Evolutionary conservation across 1,140 invertebrate species (phyloP).

Genomic region (Oryctes rhinoceros): DNA sequence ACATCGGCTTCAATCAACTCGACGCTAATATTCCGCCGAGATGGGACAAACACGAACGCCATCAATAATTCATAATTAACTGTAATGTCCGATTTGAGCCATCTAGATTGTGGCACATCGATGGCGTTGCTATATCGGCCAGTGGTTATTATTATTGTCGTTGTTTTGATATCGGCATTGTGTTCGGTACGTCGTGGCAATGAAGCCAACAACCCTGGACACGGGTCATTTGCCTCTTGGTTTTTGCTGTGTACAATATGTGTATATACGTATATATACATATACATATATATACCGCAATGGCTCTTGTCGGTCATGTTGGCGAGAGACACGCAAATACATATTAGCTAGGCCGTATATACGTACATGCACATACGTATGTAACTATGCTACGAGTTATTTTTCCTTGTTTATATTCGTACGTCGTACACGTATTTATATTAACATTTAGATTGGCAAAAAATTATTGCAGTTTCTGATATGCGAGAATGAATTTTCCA

Average conservation of each 20-base stretch:
- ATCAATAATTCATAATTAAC: constrained; percentile 18
- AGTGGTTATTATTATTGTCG: not conserved
- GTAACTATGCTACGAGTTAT: too few species aligned
- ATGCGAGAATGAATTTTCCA: too few species aligned
- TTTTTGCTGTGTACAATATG: not conserved
- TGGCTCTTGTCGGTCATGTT: not conserved
- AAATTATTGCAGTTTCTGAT: too few species aligned
- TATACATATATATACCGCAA: not conserved
- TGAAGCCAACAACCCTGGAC: constrained; percentile 12
- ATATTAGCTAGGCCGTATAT: too few species aligned
- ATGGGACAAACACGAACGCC: not conserved
- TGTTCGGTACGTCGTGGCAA: not conserved
- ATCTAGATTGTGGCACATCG: constrained; percentile 3
- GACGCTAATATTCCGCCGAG: not conserved
- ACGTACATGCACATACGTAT: too few species aligned
- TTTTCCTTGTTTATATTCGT: too few species aligned
- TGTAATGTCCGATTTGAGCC: not conserved
- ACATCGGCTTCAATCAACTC: too few species aligned
- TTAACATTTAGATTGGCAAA: too few species aligned
- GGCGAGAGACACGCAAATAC: too few species aligned
- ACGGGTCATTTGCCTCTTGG: constrained; percentile 2
- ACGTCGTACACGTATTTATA: too few species aligned
- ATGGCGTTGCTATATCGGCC: constrained; percentile 4
- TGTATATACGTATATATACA: too few species aligned
- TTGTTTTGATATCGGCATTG: constrained; percentile 15